These are phyloP conservation scores for Delia radicum DNA, from an alignment of 1,140 invertebrate genomes.

Conservation along the genomic window DNA sequence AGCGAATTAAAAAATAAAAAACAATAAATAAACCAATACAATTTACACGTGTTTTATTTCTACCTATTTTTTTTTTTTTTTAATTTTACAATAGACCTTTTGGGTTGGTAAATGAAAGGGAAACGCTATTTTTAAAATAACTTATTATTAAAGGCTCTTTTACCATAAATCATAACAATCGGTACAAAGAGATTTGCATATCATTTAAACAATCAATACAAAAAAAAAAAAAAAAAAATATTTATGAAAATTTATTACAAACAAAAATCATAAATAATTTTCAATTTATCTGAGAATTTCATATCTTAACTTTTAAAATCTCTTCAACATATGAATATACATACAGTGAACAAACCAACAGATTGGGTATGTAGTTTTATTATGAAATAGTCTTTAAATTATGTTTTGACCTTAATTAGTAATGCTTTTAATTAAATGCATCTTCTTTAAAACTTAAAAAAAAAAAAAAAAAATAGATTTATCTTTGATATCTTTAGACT, in stretches of 20 bases:
- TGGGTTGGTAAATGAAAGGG: neutral
- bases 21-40: neutral
- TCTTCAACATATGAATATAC: neutral
- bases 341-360: neutral
- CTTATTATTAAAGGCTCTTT: neutral
- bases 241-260: neutral
- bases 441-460: neutral
- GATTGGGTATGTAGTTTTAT: neutral
- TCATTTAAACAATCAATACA: slow-evolving; percentile 7
- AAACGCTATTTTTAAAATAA: too few relatives aligned
- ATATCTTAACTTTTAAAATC: neutral
- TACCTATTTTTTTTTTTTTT: neutral
- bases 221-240: slow-evolving; percentile 7
- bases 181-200: slow-evolving; percentile 16
- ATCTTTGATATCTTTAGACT: neutral
- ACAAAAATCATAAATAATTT: slow-evolving; percentile 9
- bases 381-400: slow-evolving; percentile 16
- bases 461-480: neutral
- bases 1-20: neutral
- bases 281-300: slow-evolving; percentile 7
- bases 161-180: neutral
- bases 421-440: slow-evolving; percentile 20
- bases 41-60: neutral
- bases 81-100: neutral
- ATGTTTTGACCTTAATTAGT: slow-evolving; percentile 24